Percentiles rank a stretch among this genome's conserved stretches.
phyloP scores from a whole-genome alignment of 2,797 vertebrate species.

The Staurois parvus region DNA sequence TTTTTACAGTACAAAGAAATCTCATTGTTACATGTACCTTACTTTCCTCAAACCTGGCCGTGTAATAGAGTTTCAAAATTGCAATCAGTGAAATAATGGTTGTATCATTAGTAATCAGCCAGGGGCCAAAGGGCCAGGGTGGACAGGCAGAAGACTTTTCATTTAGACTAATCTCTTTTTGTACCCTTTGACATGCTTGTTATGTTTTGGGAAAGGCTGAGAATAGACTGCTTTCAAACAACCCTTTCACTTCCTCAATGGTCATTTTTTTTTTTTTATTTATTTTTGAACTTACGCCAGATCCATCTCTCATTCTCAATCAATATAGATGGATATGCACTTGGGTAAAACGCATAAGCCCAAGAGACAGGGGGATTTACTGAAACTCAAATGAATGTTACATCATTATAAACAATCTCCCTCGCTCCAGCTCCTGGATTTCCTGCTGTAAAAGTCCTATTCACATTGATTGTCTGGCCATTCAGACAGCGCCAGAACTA shows the following conservation, averaged over 20 bases:
- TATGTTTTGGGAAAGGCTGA: conserved; percentile 46
- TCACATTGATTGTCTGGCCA: conserved; percentile 38
- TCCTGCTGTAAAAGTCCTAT: conserved; percentile 23
- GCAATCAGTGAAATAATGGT: conserved; percentile 64
- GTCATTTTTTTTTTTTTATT: conserved; percentile 27
- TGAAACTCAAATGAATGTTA: conserved; percentile 24
- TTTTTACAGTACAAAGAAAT: conserved; percentile 44
- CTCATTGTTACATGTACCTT: conserved; percentile 50
- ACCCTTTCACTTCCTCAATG: conserved; percentile 19
- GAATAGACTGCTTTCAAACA: conserved; percentile 48
- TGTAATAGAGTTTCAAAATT: conserved; percentile 63
- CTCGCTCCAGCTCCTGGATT: conserved; percentile 14
- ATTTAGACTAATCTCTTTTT: conserved; percentile 65
- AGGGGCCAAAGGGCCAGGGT: conserved; percentile 64
- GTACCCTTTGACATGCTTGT: conserved; percentile 63
- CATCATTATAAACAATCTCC: conserved; percentile 39
- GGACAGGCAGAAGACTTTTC: conserved; percentile 58
- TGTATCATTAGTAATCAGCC: conserved; percentile 62
- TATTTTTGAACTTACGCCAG: conserved; percentile 15
- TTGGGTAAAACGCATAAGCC: conserved; percentile 34
- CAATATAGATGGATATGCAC: conserved; percentile 45
- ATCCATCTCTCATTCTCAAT: conserved; percentile 25
- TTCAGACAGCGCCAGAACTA: conserved; percentile 13
- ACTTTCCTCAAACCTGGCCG: conserved; percentile 24
- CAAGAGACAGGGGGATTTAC: conserved; percentile 21